Conservation (phyloP, 2,888 invertebrate species). For the Lepidochitona cinerea region DNA sequence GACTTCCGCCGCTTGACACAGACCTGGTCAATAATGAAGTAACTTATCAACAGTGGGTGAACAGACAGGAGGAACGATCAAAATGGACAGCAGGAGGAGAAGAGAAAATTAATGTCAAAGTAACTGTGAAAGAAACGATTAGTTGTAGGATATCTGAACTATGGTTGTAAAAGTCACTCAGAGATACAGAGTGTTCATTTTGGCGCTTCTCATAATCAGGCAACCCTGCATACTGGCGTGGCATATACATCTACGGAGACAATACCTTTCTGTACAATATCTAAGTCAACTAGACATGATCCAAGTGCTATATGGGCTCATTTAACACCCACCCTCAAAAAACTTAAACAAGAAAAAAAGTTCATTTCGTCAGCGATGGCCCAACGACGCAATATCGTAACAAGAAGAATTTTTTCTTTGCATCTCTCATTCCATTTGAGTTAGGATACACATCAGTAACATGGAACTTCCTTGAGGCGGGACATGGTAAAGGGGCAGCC, state of each 20-base stretch:
- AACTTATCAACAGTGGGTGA: not conserved
- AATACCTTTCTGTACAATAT: constrained; percentile 52
- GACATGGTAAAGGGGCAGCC: constrained; percentile 64
- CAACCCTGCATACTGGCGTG: constrained; percentile 31
- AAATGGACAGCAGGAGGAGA: not conserved
- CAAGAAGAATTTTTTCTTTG: constrained; percentile 65
- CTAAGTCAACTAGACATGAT: constrained; percentile 57
- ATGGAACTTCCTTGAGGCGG: constrained; percentile 65
- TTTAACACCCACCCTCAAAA: too few relatives aligned
- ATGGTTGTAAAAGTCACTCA: constrained; percentile 14
- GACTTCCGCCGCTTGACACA: not conserved
- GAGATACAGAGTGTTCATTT: constrained; percentile 32
- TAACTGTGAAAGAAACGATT: not conserved
- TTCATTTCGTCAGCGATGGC: too few relatives aligned
- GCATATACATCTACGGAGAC: constrained; percentile 7
- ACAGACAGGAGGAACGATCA: not conserved
- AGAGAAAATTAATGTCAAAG: not conserved
- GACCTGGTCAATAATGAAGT: not conserved
- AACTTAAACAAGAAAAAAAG: too few relatives aligned
- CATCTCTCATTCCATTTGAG: constrained; percentile 21
- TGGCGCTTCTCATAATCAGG: constrained; percentile 29
- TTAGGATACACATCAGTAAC: constrained; percentile 22
- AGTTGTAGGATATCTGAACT: not conserved
- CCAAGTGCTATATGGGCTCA: constrained; percentile 69
- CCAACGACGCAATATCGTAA: constrained; percentile 68